Base-by-base conservation (phyloP, 37 sponge, comb jelly and placozoan species). In the Ianthella basta region DNA sequence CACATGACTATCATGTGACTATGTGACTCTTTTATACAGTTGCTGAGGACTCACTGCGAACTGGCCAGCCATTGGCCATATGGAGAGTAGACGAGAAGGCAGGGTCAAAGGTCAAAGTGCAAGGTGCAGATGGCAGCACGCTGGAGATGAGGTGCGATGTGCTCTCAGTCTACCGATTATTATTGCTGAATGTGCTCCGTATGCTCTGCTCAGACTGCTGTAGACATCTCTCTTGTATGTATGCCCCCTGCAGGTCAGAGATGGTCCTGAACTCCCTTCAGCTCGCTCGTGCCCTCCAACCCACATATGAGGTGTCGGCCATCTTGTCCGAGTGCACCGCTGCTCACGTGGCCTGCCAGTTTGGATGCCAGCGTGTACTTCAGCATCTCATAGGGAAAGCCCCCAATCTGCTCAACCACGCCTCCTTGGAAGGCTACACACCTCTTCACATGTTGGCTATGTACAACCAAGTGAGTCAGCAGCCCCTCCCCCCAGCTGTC, bases 341-440 rank as follows among this genome's bases (percentile, higher is more conserved):
- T 10, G 30, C n/a, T 63, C 78, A 72, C 79, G 0, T 32, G 19
- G 72, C 64, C 19, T 56, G 57, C 56, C 60, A 82, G 50, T 87
- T 84, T 80, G 90, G 90, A 3, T 40, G 72, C 16, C 20, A 50
- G 34, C 56, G 60, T 15, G 78, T 93, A 20, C 65, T 80, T 12
- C 57, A 53, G 25, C 60, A 70, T 37, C 70, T 93, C 54, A 4
- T 86, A 6, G 36, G 35, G 14, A 44, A 83, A 2, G 65, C 73
- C 18, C 90, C 93, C 3, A 56, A 80, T 19, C 64, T 93, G 12
- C 39, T 89, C 19, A 33, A 69, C 60, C 74, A 66, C 32, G 24
- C 35, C 12, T 70, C 93, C 21, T 61, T 33, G 4, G 93, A 89
- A 60, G 93, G 90, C 0, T 93, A 93, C 81, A 87, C 89, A 25